Percentiles rank a stretch among this genome's conserved stretches.
Evolutionary conservation across 2,113 vertebrate genomes (phyloP).

Genomic region (Hyperoodon ampullatus): DNA sequence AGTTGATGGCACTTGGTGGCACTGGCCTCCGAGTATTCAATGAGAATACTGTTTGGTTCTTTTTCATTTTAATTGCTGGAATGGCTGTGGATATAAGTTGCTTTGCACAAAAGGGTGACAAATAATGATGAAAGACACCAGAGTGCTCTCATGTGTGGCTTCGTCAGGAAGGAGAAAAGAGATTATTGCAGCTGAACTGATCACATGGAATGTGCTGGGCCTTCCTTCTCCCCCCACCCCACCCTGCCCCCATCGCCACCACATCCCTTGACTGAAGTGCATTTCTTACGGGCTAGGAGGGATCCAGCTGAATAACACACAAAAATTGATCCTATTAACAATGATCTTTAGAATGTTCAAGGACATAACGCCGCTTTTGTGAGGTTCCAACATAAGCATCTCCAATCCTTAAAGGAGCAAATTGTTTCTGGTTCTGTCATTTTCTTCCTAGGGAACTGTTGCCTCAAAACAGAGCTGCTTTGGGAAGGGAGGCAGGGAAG

Average conservation of each 20-base stretch:
- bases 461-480: constrained; percentile 78
- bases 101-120: constrained; percentile 89
- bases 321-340: constrained; percentile 87
- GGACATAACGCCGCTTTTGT: constrained; percentile 86
- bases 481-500: neutral
- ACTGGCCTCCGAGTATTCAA: constrained; percentile 84
- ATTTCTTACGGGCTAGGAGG: constrained; percentile 79
- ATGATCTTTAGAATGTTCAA: constrained; percentile 90
- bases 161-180: constrained; percentile 89
- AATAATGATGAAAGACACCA: constrained; percentile 92
- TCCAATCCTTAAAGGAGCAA: constrained; percentile 84
- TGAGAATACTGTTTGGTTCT: constrained; percentile 85
- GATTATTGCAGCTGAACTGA: constrained; percentile 92
- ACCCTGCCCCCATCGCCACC: constrained; percentile 68
- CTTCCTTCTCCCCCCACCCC: constrained; percentile 61
- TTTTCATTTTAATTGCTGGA: constrained; percentile 90
- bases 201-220: constrained; percentile 87
- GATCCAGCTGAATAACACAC: constrained; percentile 78
- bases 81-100: constrained; percentile 91
- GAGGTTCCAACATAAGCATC: constrained; percentile 85
- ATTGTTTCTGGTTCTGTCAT: constrained; percentile 83
- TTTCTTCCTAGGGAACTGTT: constrained; percentile 81
- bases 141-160: constrained; percentile 91
- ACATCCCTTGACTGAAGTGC: constrained; percentile 76
- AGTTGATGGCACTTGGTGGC: constrained; percentile 84